phyloP scores from a whole-genome alignment of 2,888 invertebrate species.

The Metopia argyrocephala region DNA sequence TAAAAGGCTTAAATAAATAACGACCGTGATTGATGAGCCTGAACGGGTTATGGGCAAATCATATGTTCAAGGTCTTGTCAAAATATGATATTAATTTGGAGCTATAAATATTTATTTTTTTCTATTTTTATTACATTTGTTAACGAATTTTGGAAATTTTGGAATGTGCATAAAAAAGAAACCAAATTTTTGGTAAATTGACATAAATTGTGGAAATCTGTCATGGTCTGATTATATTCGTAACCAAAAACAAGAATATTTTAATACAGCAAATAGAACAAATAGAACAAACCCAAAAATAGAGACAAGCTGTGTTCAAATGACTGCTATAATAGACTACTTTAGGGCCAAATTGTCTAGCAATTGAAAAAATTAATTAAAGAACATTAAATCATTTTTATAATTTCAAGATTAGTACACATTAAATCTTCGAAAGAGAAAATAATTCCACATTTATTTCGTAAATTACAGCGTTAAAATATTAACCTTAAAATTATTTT shows the following conservation, averaged over 20 bases:
- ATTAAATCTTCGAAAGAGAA: too few relatives aligned
- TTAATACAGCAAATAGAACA: not conserved
- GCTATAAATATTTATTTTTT: not conserved
- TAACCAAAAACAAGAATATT: not conserved
- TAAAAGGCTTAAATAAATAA: constrained; percentile 10
- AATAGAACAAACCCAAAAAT: not conserved
- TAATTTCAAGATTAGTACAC: not conserved
- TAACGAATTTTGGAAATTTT: too few relatives aligned
- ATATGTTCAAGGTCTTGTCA: not conserved
- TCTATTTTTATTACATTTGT: not conserved
- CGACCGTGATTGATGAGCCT: not conserved
- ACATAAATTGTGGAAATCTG: not conserved
- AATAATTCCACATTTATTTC: too few relatives aligned
- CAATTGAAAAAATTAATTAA: too few relatives aligned
- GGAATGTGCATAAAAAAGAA: too few relatives aligned
- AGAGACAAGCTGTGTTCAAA: not conserved
- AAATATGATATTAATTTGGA: not conserved
- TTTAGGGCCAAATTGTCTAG: not conserved
- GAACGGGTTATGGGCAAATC: not conserved
- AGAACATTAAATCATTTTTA: too few relatives aligned
- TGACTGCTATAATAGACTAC: not conserved
- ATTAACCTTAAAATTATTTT: too few relatives aligned
- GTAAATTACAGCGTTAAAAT: too few relatives aligned
- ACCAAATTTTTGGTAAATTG: not conserved
- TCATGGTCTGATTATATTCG: not conserved